Percentiles rank a stretch among this genome's conserved stretches.
phyloP scores from a whole-genome alignment of 1,140 invertebrate species.

The Polypedilum vanderplanki region DNA sequence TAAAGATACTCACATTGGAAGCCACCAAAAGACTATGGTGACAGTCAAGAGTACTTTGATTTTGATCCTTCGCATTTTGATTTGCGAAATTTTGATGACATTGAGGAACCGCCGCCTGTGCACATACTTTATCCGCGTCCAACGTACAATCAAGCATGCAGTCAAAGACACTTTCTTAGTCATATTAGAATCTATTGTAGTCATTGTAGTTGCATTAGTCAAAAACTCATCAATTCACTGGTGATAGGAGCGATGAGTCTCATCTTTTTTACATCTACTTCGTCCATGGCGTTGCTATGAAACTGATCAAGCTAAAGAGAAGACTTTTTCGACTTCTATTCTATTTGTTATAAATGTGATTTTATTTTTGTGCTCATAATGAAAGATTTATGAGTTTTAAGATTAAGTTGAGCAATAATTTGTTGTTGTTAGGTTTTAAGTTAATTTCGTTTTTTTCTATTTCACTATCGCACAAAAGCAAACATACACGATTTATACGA shows the following conservation, averaged over 20 bases:
- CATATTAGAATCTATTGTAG: not conserved
- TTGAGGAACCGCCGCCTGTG: conserved; percentile 56
- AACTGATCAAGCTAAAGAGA: not conserved
- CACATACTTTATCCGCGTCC: conserved; percentile 60
- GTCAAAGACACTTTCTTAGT: not conserved
- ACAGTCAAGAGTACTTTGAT: conserved; percentile 37
- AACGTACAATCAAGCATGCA: conserved; percentile 34
- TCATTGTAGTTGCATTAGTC: not conserved
- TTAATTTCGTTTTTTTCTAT: too few relatives aligned
- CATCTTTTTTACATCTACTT: not conserved
- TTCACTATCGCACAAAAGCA: too few relatives aligned
- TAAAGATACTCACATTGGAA: conserved; percentile 32
- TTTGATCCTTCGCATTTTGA: conserved; percentile 47
- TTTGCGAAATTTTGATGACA: conserved; percentile 53
- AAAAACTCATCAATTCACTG: not conserved
- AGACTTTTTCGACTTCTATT: too few relatives aligned
- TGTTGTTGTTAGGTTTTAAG: too few relatives aligned
- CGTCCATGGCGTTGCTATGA: not conserved
- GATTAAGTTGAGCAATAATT: too few relatives aligned
- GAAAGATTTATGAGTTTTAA: too few relatives aligned
- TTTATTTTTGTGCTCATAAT: too few relatives aligned
- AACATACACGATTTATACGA: too few relatives aligned
- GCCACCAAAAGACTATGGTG: conserved; percentile 39
- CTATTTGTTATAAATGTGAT: too few relatives aligned
- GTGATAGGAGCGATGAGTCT: not conserved